Evolutionary conservation across 2,113 vertebrate genomes (phyloP).

Genomic region (Lates calcarifer): DNA sequence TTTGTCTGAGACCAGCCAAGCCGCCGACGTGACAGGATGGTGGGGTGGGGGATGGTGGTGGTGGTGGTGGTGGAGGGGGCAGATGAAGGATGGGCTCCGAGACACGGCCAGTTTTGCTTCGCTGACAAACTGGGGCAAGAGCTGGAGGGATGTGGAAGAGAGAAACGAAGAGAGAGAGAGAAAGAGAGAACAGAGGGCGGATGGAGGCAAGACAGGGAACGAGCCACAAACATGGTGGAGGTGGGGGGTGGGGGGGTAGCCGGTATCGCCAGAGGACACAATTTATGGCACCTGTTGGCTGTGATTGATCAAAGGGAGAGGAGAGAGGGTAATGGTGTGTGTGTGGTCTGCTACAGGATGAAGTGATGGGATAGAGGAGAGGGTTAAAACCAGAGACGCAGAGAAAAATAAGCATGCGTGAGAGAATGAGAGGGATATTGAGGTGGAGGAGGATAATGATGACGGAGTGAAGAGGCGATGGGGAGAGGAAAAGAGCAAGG

Average conservation of each 20-base stretch:
- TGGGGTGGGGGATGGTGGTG: no score
- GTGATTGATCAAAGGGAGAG: constrained; percentile 74
- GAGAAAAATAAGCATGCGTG: constrained; percentile 39
- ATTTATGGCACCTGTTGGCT: constrained; percentile 79
- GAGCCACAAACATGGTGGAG: not conserved
- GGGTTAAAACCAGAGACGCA: constrained; percentile 57
- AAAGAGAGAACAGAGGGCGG: constrained; percentile 22
- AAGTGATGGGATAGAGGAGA: constrained; percentile 53
- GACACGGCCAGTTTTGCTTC: constrained; percentile 82
- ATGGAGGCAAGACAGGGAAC: constrained; percentile 24
- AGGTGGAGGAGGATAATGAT: constrained; percentile 64
- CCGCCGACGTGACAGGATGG: constrained; percentile 58
- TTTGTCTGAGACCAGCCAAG: constrained; percentile 77
- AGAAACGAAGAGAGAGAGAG: constrained; percentile 19
- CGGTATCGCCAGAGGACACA: constrained; percentile 63
- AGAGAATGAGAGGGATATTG: constrained; percentile 37
- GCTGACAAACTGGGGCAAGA: constrained; percentile 84
- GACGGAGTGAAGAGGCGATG: constrained; percentile 50
- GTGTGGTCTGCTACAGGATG: constrained; percentile 61
- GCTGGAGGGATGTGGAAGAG: constrained; percentile 59
- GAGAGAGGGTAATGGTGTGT: constrained; percentile 65
- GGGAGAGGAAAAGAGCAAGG: constrained; percentile 15
- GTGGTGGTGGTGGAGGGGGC: no score
- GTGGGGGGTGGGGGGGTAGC: constrained; percentile 31
- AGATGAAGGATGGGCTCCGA: constrained; percentile 79